Evolutionary conservation across 2,888 invertebrate species (phyloP).

Genomic region (Oegoconia quadripuncta): DNA sequence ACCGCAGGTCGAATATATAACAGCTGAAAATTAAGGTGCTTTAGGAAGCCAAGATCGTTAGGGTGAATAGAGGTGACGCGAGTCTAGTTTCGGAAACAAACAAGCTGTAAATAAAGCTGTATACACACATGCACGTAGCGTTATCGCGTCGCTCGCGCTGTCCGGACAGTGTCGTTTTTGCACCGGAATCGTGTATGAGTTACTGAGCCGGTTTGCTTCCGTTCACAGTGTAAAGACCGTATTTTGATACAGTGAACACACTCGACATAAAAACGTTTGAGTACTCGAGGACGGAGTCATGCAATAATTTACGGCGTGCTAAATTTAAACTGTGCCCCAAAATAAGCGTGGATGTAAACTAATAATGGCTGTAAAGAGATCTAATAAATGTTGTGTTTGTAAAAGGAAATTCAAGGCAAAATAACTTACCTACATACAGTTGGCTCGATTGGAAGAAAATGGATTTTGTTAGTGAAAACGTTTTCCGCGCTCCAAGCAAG

Average conservation of each 20-base stretch:
- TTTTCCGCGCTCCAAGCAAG: too few relatives aligned
- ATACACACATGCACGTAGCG: constrained; percentile 41
- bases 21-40: constrained; percentile 4
- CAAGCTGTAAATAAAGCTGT: constrained; percentile 49
- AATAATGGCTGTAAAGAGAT: too few relatives aligned
- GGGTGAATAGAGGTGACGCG: constrained; percentile 10
- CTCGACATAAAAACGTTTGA: constrained; percentile 4
- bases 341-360: too few relatives aligned
- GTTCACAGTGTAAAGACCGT: constrained; percentile 24
- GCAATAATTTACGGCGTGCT: not conserved
- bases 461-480: too few relatives aligned
- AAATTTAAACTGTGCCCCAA: not conserved
- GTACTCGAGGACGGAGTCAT: not conserved
- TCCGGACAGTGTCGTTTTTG: constrained; percentile 62
- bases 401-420: too few relatives aligned
- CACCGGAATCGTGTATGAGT: constrained; percentile 70
- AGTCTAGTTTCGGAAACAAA: constrained; percentile 40
- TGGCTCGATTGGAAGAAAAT: too few relatives aligned
- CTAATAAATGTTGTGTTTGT: too few relatives aligned
- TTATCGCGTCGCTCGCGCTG: constrained; percentile 44
- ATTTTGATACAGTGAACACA: constrained; percentile 2
- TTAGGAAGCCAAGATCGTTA: not conserved
- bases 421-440: too few relatives aligned
- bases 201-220: constrained; percentile 53
- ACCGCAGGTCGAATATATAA: too few relatives aligned